Percentiles rank a stretch among this genome's conserved stretches.
These are phyloP conservation scores for Ammodytes dubius DNA, from an alignment of 2,113 vertebrate genomes.

Conservation along the genomic window DNA sequence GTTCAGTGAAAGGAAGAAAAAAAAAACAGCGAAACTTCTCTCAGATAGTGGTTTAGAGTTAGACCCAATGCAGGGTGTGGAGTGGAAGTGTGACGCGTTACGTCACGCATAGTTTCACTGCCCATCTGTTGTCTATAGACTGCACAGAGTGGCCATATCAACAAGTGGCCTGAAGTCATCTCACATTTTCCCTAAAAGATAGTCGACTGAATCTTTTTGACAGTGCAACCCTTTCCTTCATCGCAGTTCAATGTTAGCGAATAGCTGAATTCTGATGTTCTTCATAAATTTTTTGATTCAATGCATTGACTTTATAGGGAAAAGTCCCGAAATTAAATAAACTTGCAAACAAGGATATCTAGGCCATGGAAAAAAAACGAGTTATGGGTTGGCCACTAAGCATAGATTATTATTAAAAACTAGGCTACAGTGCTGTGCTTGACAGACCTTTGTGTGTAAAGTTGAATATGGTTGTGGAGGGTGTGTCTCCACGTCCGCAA, in stretches of 20 bases:
- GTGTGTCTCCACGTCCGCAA: conserved; percentile 33
- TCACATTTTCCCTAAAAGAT: too few relatives aligned
- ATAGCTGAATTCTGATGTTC: background rate
- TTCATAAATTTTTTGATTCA: background rate
- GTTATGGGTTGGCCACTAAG: background rate
- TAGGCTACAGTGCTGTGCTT: background rate
- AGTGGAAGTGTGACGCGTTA: conserved; percentile 71
- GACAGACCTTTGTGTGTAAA: background rate
- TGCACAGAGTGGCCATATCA: conserved; percentile 24
- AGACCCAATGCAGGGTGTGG: conserved; percentile 70
- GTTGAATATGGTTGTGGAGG: conserved; percentile 11
- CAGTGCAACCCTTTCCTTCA: background rate
- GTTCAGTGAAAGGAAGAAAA: background rate
- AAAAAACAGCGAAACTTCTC: conserved; percentile 19
- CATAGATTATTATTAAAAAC: background rate
- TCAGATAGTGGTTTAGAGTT: conserved; percentile 33
- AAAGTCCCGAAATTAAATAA: background rate
- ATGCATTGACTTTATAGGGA: too few relatives aligned
- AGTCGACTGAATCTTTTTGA: background rate
- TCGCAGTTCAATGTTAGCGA: background rate
- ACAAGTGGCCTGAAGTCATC: conserved; percentile 36
- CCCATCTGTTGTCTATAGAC: conserved; percentile 22
- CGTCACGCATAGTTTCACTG: conserved; percentile 70
- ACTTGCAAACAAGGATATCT: background rate
- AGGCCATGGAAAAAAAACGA: background rate